Evolutionary conservation across 1,140 invertebrate genomes (phyloP).

Genomic region (Euwallacea fornicatus): DNA sequence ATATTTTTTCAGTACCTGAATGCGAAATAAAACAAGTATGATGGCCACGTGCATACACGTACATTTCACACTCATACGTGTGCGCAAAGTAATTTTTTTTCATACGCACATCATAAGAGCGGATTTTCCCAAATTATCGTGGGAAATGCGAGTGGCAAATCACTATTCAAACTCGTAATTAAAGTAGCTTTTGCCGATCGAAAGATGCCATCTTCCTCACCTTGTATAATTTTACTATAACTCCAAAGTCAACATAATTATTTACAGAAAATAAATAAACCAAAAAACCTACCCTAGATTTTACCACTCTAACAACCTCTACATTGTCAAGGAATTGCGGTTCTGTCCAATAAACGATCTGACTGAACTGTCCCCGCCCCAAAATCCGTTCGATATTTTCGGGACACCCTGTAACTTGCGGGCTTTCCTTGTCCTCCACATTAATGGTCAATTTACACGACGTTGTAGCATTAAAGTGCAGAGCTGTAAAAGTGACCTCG

Average conservation of each 20-base stretch:
- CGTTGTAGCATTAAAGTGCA: conserved; percentile 58
- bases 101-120: no score
- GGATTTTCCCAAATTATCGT: no score
- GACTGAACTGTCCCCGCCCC: conserved; percentile 57
- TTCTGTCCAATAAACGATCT: conserved; percentile 67
- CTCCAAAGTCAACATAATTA: not conserved
- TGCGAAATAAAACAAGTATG: no score
- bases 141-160: no score
- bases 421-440: conserved; percentile 63
- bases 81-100: no score
- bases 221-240: no score
- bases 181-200: no score
- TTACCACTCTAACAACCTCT: conserved; percentile 60
- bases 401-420: conserved; percentile 63
- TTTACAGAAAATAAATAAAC: not conserved
- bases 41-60: no score
- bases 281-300: conserved; percentile 61
- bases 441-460: conserved; percentile 65
- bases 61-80: no score
- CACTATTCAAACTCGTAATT: no score
- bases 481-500: conserved; percentile 63
- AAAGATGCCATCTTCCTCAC: no score
- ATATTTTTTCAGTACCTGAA: no score
- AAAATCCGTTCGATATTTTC: conserved; percentile 64
- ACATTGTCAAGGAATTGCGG: conserved; percentile 69